Conservation (phyloP, 2,888 invertebrate genomes). For the Lydus trimaculatus region DNA sequence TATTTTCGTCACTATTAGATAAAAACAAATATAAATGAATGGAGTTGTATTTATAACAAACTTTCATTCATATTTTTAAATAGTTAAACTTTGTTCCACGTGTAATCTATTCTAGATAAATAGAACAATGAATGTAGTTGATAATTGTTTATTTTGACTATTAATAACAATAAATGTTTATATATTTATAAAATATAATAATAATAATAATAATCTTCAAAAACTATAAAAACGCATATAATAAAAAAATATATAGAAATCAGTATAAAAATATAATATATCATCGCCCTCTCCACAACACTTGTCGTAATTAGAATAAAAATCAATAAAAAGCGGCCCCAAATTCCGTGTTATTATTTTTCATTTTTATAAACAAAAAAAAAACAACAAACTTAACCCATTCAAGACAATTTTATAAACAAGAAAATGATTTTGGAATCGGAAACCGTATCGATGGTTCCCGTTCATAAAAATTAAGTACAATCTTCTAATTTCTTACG, state of each 20-base stretch:
- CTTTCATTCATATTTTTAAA: background rate
- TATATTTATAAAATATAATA: background rate
- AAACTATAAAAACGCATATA: background rate
- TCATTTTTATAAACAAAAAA: constrained; percentile 11
- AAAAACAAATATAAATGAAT: background rate
- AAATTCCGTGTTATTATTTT: background rate
- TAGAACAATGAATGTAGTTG: background rate
- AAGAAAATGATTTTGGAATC: constrained; percentile 3
- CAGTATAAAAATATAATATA: background rate
- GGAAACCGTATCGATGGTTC: constrained; percentile 10
- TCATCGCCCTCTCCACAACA: constrained; percentile 16
- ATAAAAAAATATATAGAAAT: background rate
- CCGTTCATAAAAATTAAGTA: constrained; percentile 40
- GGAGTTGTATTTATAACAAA: background rate
- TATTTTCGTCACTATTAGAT: background rate
- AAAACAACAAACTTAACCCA: no score
- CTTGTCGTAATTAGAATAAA: constrained; percentile 13
- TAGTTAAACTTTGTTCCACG: background rate
- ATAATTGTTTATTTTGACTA: background rate
- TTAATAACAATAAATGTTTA: background rate
- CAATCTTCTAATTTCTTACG: constrained; percentile 57
- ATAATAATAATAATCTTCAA: background rate
- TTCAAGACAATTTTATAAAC: background rate
- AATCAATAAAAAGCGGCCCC: constrained; percentile 18
- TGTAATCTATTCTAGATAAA: background rate